Evolutionary conservation across 2,113 vertebrate genomes (phyloP).

Genomic region (Dipodomys ordii): DNA sequence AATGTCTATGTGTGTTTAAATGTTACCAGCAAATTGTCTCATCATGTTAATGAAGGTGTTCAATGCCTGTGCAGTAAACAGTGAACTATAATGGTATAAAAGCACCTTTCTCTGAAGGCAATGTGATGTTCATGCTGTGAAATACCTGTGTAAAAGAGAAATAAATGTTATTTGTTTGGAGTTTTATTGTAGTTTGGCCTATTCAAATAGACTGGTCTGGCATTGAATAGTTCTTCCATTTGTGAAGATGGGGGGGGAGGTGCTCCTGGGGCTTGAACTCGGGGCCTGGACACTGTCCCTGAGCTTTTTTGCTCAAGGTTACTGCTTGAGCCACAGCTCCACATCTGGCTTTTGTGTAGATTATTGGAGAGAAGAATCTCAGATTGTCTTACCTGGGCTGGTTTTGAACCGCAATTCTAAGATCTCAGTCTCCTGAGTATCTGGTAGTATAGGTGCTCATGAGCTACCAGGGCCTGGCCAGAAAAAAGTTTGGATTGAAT

Average conservation of each 20-base stretch:
- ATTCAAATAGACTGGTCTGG: constrained; percentile 79
- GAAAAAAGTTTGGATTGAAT: background rate
- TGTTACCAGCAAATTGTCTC: constrained; percentile 88
- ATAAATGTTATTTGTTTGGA: constrained; percentile 90
- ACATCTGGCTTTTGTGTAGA: no score
- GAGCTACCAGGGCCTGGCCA: no score
- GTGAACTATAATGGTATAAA: constrained; percentile 86
- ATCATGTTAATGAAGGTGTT: constrained; percentile 85
- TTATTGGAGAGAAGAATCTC: no score
- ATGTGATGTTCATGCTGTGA: constrained; percentile 87
- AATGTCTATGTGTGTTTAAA: constrained; percentile 88
- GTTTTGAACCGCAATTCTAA: no score
- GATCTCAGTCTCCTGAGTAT: no score
- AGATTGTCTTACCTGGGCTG: no score
- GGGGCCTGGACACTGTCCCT: no score
- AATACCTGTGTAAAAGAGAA: constrained; percentile 87
- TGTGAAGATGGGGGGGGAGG: no score
- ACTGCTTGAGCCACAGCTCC: no score
- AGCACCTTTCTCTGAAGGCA: constrained; percentile 89
- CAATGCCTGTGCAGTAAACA: constrained; percentile 88
- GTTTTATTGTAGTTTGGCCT: constrained; percentile 95
- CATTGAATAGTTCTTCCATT: background rate
- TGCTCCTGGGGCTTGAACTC: no score
- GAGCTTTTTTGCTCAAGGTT: no score
- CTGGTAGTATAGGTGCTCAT: no score